Conservation (phyloP, 2,888 invertebrate genomes). For the Thyatira batis region DNA sequence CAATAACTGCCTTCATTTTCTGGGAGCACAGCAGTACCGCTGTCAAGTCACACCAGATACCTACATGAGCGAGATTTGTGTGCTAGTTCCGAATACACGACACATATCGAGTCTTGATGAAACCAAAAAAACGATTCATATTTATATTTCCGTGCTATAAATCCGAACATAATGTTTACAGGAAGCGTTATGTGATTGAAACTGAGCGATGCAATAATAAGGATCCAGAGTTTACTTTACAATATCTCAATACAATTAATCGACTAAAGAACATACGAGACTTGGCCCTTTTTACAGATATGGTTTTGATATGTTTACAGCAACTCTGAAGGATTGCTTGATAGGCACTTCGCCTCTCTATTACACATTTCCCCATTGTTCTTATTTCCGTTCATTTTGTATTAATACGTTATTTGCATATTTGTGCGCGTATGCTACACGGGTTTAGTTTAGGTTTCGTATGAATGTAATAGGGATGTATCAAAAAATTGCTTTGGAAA, state of each 20-base stretch:
- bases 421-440: slow-evolving; percentile 20
- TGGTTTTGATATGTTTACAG: slow-evolving; percentile 67
- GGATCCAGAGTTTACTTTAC: neutral
- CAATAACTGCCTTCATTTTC: slow-evolving; percentile 77
- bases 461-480: too few relatives aligned
- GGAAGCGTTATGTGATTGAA: neutral
- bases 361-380: slow-evolving; percentile 63
- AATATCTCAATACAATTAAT: neutral
- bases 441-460: slow-evolving; percentile 15
- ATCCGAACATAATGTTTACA: too few relatives aligned
- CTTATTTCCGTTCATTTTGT: slow-evolving; percentile 43
- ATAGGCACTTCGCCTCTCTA: slow-evolving; percentile 72
- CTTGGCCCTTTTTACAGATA: neutral
- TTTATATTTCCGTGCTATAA: too few relatives aligned
- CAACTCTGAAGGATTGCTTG: slow-evolving; percentile 62
- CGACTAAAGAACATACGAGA: neutral
- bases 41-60: neutral
- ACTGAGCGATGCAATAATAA: neutral
- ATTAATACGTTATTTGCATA: slow-evolving; percentile 41
- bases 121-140: neutral
- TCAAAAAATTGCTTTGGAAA: too few relatives aligned
- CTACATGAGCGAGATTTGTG: too few relatives aligned
- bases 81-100: neutral
- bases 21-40: neutral
- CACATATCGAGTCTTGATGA: neutral